Evolutionary conservation across 2,113 vertebrate species (phyloP).

Genomic region (Mystacornis crossleyi): DNA sequence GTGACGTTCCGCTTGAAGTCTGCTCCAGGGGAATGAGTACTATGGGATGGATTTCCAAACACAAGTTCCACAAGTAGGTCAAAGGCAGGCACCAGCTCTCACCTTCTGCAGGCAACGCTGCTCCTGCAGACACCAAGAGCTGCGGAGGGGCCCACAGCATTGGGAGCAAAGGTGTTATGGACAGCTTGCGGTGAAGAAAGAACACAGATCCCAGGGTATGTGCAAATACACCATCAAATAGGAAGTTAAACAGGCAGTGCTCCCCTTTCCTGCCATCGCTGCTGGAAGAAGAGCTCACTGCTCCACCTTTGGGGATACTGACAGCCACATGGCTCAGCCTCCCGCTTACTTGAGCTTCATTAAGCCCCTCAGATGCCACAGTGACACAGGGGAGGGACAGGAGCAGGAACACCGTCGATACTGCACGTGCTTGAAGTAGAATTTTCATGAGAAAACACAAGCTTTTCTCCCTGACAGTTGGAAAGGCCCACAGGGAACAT

Average conservation of each 20-base stretch:
- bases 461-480: neutral
- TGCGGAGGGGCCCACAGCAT: fast-evolving
- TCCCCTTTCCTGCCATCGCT: neutral
- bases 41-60: neutral
- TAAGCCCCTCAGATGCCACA: neutral
- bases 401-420: neutral
- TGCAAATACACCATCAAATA: neutral
- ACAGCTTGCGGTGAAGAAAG: neutral
- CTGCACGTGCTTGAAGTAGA: neutral
- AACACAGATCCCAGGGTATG: fast-evolving
- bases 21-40: neutral
- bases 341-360: neutral
- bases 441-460: neutral
- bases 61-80: neutral
- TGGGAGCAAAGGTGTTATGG: neutral
- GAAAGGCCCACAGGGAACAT: neutral
- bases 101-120: neutral
- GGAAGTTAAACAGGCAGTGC: fast-evolving
- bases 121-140: neutral
- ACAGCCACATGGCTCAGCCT: neutral
- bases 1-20: neutral
- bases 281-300: neutral
- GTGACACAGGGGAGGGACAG: neutral
- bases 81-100: neutral
- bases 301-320: neutral